These are phyloP conservation scores for Muscidifurax raptorellus DNA, from an alignment of 1,140 invertebrate species.

Conservation along the genomic window DNA sequence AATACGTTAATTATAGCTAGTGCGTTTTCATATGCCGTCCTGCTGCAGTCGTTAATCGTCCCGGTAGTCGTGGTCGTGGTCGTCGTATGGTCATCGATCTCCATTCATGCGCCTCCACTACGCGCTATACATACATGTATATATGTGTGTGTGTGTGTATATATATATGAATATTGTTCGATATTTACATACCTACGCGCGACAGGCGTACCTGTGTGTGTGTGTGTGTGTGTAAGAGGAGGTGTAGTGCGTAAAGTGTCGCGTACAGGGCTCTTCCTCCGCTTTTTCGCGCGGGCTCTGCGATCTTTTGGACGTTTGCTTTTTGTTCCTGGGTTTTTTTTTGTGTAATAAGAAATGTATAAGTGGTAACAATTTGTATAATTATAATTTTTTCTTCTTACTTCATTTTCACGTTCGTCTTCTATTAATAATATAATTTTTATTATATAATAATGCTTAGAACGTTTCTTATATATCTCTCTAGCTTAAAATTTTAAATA, in stretches of 20 bases:
- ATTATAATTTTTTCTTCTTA: no score
- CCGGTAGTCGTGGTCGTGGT: neutral
- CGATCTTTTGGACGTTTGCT: neutral
- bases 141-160: no score
- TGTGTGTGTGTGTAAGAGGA: neutral
- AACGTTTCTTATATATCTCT: neutral
- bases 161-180: slow-evolving; percentile 52
- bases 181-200: slow-evolving; percentile 61
- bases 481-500: slow-evolving; percentile 3
- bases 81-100: slow-evolving; percentile 46
- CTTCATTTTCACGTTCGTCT: neutral
- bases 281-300: neutral
- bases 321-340: neutral
- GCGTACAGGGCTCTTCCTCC: neutral
- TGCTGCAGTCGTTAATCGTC: neutral
- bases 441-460: neutral
- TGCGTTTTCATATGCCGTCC: slow-evolving; percentile 23
- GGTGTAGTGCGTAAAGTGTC: neutral
- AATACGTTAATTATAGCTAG: slow-evolving; percentile 50
- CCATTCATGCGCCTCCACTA: slow-evolving; percentile 48
- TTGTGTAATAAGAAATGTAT: neutral
- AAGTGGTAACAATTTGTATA: no score
- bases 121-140: slow-evolving; percentile 47
- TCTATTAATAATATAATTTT: neutral
- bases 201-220: slow-evolving; percentile 51